phyloP scores from a whole-genome alignment of 2,888 invertebrate species.

The Scaptomyza cyrtandrae region DNA sequence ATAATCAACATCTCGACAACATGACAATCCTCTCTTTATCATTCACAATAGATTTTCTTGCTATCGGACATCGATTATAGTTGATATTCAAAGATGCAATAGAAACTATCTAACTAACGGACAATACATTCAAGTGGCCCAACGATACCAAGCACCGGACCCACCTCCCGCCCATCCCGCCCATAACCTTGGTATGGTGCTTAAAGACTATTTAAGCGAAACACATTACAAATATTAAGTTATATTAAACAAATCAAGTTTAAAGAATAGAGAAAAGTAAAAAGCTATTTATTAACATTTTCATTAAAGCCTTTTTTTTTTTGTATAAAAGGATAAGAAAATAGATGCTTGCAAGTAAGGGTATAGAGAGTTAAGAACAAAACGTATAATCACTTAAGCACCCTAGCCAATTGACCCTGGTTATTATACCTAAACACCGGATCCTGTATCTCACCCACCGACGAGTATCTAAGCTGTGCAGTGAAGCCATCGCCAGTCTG shows the following conservation, averaged over 20 bases:
- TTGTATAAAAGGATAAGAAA: too few relatives aligned
- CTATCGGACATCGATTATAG: not conserved
- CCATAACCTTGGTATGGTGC: too few relatives aligned
- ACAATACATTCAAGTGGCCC: too few relatives aligned
- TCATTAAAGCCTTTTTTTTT: not conserved
- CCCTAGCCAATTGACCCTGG: constrained; percentile 82
- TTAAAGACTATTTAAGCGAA: too few relatives aligned
- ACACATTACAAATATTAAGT: too few relatives aligned
- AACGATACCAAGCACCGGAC: too few relatives aligned
- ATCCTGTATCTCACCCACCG: constrained; percentile 83
- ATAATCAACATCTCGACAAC: not conserved
- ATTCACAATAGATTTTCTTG: not conserved
- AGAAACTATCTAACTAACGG: too few relatives aligned
- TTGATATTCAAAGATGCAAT: not conserved
- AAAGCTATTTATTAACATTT: not conserved
- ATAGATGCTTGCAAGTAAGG: too few relatives aligned
- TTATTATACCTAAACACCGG: constrained; percentile 84
- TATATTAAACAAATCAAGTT: too few relatives aligned
- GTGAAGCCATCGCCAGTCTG: constrained; percentile 80
- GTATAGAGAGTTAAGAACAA: not conserved
- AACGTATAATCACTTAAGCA: constrained; percentile 70
- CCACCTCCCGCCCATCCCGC: too few relatives aligned
- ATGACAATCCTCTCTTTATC: not conserved
- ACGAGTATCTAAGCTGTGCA: constrained; percentile 83
- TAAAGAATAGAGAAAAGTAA: too few relatives aligned